A percentile compares a stretch with the other conserved stretches of the same genome.
Evolutionary conservation across 2,113 vertebrate genomes (phyloP).

Genomic region (human (Homo sapiens)): DNA sequence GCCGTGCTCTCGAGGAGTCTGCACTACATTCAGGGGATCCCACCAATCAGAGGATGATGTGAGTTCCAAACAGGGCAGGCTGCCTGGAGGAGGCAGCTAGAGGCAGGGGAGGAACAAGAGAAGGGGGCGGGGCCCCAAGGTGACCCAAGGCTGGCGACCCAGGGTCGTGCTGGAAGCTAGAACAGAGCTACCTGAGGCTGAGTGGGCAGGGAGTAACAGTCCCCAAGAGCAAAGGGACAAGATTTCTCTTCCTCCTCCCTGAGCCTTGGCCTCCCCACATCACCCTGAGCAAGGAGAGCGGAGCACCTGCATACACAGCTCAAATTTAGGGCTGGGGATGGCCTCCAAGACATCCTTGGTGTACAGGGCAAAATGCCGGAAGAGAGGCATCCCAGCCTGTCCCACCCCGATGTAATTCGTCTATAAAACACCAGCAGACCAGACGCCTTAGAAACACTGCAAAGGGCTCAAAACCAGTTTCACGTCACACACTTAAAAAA

Average conservation of each 20-base stretch:
- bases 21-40: background rate
- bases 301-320: accelerated
- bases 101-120: no score
- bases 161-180: background rate
- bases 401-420: background rate
- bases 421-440: background rate
- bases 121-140: no score
- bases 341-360: background rate
- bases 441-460: background rate
- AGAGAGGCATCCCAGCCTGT: background rate
- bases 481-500: background rate
- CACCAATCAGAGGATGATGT: background rate
- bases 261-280: background rate
- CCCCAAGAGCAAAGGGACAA: background rate
- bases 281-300: background rate
- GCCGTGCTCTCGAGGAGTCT: background rate
- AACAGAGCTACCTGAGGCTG: no score
- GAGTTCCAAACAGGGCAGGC: background rate
- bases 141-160: background rate
- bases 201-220: background rate
- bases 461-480: background rate
- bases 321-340: background rate
- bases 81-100: background rate
- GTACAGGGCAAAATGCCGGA: background rate
- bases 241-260: background rate